A percentile compares a stretch with the other conserved stretches of the same genome.
These are phyloP conservation scores for Dorcus parallelipipedus DNA, from an alignment of 2,888 invertebrate species.

Conservation along the genomic window DNA sequence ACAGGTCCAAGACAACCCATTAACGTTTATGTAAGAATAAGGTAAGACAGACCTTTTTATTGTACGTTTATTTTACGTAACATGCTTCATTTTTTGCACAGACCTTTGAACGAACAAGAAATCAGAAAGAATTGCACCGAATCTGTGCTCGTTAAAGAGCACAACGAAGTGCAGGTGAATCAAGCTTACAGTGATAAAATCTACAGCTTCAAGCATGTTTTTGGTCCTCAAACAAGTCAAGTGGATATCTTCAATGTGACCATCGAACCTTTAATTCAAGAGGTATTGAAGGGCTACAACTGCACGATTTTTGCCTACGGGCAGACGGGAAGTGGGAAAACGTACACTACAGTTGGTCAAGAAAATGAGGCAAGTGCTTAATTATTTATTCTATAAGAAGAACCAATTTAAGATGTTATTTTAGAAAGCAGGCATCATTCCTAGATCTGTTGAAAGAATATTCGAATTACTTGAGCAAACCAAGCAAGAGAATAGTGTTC, in stretches of 20 bases:
- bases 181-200: slow-evolving; percentile 52
- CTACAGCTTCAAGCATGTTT: slow-evolving; percentile 83
- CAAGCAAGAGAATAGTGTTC: slow-evolving; percentile 81
- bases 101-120: slow-evolving; percentile 9
- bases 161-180: slow-evolving; percentile 9
- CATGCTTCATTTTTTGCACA: not conserved
- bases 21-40: slow-evolving; percentile 15
- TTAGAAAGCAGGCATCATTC: slow-evolving; percentile 80
- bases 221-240: slow-evolving; percentile 78
- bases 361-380: not conserved
- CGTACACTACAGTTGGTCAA: slow-evolving; percentile 87
- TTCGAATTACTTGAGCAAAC: slow-evolving; percentile 79
- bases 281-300: slow-evolving; percentile 92
- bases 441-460: slow-evolving; percentile 83
- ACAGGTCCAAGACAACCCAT: slow-evolving; percentile 8
- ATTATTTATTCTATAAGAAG: not conserved
- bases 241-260: slow-evolving; percentile 85
- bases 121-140: slow-evolving; percentile 4
- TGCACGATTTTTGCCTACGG: slow-evolving; percentile 98
- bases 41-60: not conserved
- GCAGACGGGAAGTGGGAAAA: slow-evolving; percentile 92
- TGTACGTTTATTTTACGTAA: not conserved
- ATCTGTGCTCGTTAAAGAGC: slow-evolving; percentile 1
- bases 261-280: slow-evolving; percentile 83
- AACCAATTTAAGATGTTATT: no score